phyloP scores from a whole-genome alignment of 2,888 invertebrate genomes.

The Ypsolopha sequella region DNA sequence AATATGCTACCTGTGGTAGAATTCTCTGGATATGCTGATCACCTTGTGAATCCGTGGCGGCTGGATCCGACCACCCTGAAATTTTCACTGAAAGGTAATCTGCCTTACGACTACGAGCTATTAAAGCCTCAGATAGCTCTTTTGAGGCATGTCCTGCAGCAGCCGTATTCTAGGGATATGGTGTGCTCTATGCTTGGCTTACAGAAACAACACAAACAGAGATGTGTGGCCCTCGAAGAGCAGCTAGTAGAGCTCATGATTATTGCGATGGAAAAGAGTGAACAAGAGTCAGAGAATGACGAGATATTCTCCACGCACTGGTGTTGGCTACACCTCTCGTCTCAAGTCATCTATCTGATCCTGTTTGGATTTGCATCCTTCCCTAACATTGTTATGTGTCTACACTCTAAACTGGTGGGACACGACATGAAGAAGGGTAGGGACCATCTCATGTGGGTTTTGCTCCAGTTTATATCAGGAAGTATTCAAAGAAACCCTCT shows the following conservation, averaged over 20 bases:
- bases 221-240: conserved; percentile 92
- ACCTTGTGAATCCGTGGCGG: conserved; percentile 93
- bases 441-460: conserved; percentile 99
- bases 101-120: conserved; percentile 91
- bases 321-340: conserved; percentile 94
- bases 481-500: conserved; percentile 94
- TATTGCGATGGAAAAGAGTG: conserved; percentile 92
- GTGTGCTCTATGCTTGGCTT: conserved; percentile 94
- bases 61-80: conserved; percentile 86
- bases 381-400: conserved; percentile 89
- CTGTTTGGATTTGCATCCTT: conserved; percentile 95
- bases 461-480: conserved; percentile 96
- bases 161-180: conserved; percentile 96
- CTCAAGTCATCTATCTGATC: conserved; percentile 95
- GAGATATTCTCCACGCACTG: conserved; percentile 79
- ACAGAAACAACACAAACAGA: conserved; percentile 91
- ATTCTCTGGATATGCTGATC: conserved; percentile 91
- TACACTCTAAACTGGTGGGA: conserved; percentile 86
- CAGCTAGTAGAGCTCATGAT: conserved; percentile 93
- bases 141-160: conserved; percentile 90
- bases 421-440: conserved; percentile 89
- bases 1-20: conserved; percentile 95
- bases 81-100: conserved; percentile 74
- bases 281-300: conserved; percentile 73
- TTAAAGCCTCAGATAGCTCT: conserved; percentile 90